Conservation (phyloP, 2,797 vertebrate genomes). For the Clarias pachynema region DNA sequence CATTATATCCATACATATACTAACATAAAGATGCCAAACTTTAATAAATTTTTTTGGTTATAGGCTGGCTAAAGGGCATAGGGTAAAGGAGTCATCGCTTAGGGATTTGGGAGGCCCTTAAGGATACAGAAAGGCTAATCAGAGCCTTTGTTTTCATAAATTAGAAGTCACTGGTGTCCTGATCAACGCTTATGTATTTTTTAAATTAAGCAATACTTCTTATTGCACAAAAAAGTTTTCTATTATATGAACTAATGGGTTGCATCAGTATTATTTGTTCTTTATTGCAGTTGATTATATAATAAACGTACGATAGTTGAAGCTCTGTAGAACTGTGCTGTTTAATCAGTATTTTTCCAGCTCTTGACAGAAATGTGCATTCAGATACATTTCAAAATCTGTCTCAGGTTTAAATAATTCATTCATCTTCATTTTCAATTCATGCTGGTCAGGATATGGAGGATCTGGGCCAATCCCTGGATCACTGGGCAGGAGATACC, state of each 20-base stretch:
- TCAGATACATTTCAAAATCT: background rate
- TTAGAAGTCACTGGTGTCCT: background rate
- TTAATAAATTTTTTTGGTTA: background rate
- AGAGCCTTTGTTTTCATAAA: background rate
- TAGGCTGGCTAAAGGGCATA: background rate
- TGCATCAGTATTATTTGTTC: background rate
- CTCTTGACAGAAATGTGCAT: background rate
- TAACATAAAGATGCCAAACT: background rate
- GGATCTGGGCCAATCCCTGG: background rate
- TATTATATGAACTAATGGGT: background rate
- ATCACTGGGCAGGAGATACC: background rate
- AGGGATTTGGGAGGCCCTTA: background rate
- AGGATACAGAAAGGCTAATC: background rate
- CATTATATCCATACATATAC: background rate
- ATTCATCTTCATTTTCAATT: background rate
- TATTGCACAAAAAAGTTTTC: background rate
- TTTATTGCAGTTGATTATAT: background rate
- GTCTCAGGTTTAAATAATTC: background rate
- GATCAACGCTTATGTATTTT: background rate
- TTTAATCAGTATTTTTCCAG: background rate
- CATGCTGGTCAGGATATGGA: background rate
- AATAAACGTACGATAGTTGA: background rate
- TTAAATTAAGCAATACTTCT: background rate
- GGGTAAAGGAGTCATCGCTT: background rate
- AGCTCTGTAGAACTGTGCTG: background rate